Base-by-base conservation (phyloP, 2,113 vertebrate species). In the Montifringilla adamsi region DNA sequence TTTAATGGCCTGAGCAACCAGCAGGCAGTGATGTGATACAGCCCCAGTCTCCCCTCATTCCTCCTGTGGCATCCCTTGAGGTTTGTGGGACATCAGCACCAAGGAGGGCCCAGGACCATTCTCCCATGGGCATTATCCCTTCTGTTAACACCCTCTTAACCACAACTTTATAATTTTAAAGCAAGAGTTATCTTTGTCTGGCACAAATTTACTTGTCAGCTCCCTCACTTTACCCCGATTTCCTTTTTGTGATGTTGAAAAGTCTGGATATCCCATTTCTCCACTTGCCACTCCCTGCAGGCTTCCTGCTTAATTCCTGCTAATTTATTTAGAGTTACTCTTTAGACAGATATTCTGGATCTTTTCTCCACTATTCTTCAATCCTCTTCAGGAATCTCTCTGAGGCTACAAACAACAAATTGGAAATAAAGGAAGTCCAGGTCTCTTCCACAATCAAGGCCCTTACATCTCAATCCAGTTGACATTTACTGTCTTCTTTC, bases 91-190 rank as follows among this genome's bases (percentile, higher is more conserved):
- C 27, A 52, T 6, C 23, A n/a, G 43, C 28, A 64, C 39, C 4
- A 12, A 50, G 47, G 33, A 79, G 14, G 17, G 41, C 7, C 14
- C 53, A 83, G 67, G 20, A 76, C 7, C 16, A 12, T 39, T 16
- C 49, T 23, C 27, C 72, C 33, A n/a, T 0, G 0, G 30, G 4
- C 6, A 17, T 33, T 41, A 12, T 4, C 26, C 37, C 17, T 43
- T 17, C 47, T 47, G 6, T 19, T 26, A 47, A 55, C 84, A 75
- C 12, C 30, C 55, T 41, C 46, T 64, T 16, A 63, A 37, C 15
- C 37, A 49, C 6, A 6, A 5, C 56, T 58, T 33, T 6, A 5
- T 23, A 6, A 73, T 20, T 37, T 80, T 43, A 20, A 63, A 15
- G 37, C 10, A 11, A 49, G 13, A 21, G 4, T 24, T 75, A 26